Evolutionary conservation across 2,113 vertebrate species (phyloP).

Genomic region (Anolis carolinensis): DNA sequence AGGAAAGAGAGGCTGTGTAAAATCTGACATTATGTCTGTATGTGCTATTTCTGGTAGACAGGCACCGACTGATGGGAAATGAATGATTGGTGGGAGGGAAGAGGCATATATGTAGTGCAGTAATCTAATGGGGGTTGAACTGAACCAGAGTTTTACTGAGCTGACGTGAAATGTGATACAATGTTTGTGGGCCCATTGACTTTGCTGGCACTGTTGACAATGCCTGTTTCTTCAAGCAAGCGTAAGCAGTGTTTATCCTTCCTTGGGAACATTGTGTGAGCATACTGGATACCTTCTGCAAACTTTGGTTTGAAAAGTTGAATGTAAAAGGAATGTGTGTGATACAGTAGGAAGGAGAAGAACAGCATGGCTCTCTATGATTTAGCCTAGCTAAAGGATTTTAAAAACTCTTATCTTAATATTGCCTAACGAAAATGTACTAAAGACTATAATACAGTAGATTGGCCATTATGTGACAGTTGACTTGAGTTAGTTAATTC

Average conservation of each 20-base stretch:
- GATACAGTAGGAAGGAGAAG: neutral
- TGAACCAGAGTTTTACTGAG: neutral
- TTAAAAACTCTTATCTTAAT: neutral
- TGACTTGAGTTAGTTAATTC: neutral
- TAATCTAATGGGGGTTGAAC: neutral
- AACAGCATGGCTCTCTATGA: neutral
- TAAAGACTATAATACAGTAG: neutral
- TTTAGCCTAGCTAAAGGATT: neutral
- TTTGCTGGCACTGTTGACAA: neutral
- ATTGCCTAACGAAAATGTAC: neutral
- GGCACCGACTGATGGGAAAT: neutral
- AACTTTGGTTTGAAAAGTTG: neutral
- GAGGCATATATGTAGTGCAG: neutral
- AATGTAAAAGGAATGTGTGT: slow-evolving; percentile 1
- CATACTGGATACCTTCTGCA: neutral
- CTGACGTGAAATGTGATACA: slow-evolving; percentile 1
- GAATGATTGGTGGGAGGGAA: neutral
- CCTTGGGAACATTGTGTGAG: neutral
- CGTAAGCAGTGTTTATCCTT: slow-evolving; percentile 1
- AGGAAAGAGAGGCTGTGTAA: neutral
- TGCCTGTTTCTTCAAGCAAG: slow-evolving; percentile 1
- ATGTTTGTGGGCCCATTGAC: neutral
- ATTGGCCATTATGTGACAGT: neutral
- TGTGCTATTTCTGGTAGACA: neutral
- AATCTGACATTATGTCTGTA: fast-evolving